phyloP scores from a whole-genome alignment of 2,888 invertebrate genomes.

The Sussaba pulchella region DNA sequence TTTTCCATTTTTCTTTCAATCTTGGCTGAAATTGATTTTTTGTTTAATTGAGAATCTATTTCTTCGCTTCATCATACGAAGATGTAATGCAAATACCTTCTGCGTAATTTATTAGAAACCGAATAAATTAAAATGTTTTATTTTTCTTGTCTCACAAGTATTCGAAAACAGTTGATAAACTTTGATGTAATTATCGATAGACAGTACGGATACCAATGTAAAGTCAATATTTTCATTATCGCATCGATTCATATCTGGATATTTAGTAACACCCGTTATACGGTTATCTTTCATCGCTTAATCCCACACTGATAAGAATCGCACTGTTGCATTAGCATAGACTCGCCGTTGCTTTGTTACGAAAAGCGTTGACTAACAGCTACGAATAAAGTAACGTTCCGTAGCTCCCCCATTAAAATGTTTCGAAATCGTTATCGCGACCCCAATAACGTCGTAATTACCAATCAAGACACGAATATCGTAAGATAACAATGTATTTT shows the following conservation, averaged over 20 bases:
- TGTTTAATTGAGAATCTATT: too few relatives aligned
- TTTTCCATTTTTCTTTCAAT: too few relatives aligned
- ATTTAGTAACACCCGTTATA: neutral
- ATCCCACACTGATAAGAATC: neutral
- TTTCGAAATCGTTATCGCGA: neutral
- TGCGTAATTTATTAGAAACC: too few relatives aligned
- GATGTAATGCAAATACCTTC: too few relatives aligned
- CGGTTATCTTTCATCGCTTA: neutral
- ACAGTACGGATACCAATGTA: too few relatives aligned
- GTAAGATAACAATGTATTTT: too few relatives aligned
- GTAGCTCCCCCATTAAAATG: neutral
- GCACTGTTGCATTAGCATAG: neutral
- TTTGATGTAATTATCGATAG: too few relatives aligned
- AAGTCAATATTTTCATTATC: neutral
- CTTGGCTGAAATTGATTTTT: too few relatives aligned
- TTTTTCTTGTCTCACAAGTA: too few relatives aligned
- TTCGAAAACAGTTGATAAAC: too few relatives aligned
- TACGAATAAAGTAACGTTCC: neutral
- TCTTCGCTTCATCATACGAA: too few relatives aligned
- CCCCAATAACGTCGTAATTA: neutral
- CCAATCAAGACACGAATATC: neutral
- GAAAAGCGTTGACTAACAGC: constrained; percentile 6
- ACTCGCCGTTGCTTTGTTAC: neutral
- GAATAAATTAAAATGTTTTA: too few relatives aligned
- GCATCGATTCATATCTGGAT: neutral